These are phyloP conservation scores for Luehdorfia chinensis DNA, from an alignment of 1,140 invertebrate genomes.

Conservation along the genomic window DNA sequence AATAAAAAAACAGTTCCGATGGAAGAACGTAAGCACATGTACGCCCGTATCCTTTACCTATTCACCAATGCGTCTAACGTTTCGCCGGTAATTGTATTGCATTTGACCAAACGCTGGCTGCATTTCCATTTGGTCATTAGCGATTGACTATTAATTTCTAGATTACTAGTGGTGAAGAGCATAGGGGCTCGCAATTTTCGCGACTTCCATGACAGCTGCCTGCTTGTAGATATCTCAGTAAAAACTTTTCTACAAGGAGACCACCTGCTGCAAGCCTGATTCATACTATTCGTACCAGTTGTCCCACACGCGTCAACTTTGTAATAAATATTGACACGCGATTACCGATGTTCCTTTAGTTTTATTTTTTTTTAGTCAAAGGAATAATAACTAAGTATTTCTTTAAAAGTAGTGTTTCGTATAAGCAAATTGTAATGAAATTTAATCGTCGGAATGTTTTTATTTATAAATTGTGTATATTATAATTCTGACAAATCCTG, in stretches of 20 bases:
- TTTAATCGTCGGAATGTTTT: no score
- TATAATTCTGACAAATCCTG: no score
- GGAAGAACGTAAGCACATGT: slow-evolving; percentile 1
- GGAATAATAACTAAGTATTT: no score
- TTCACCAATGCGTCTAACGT: slow-evolving; percentile 44
- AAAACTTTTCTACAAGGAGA: slow-evolving; percentile 65
- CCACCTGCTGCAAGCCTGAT: slow-evolving; percentile 58
- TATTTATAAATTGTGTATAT: no score
- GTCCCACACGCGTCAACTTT: slow-evolving; percentile 15
- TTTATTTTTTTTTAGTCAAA: no score
- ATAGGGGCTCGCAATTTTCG: slow-evolving; percentile 73
- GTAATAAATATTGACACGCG: neutral
- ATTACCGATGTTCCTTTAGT: no score
- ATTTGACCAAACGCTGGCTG: slow-evolving; percentile 56
- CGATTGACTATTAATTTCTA: slow-evolving; percentile 69
- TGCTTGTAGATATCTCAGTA: slow-evolving; percentile 49
- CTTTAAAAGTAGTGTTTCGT: no score
- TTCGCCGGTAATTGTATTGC: slow-evolving; percentile 49
- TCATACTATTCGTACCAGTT: slow-evolving; percentile 23
- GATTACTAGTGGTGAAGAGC: slow-evolving; percentile 57
- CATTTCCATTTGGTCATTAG: slow-evolving; percentile 73
- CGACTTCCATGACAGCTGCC: slow-evolving; percentile 42
- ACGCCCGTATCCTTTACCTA: slow-evolving; percentile 52
- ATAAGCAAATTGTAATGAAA: no score
- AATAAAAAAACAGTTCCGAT: no score